Percentiles rank a stretch among this genome's conserved stretches.
Evolutionary conservation across 2,888 invertebrate species (phyloP).

Genomic region (Hypercompe scribonia): DNA sequence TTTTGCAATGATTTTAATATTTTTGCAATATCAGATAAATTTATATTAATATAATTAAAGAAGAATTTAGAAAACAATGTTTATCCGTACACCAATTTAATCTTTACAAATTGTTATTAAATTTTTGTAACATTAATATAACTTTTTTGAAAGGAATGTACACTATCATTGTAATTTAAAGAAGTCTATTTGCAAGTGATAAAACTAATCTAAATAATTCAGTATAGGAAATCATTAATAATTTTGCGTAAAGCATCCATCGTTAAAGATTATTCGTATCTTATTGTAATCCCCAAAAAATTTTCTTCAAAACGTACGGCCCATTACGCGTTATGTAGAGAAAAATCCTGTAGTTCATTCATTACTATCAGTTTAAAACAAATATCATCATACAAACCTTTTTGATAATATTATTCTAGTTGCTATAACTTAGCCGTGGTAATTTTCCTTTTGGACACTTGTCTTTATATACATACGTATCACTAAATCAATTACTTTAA

Average conservation of each 20-base stretch:
- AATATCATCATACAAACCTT: background rate
- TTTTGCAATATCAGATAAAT: constrained; percentile 35
- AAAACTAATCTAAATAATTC: background rate
- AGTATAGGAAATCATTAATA: background rate
- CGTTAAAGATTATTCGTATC: background rate
- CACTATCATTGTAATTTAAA: constrained; percentile 22
- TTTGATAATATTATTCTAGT: too few relatives aligned
- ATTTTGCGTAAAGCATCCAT: background rate
- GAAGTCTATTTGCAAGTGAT: constrained; percentile 34
- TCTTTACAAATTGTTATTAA: constrained; percentile 27
- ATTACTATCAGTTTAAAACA: background rate
- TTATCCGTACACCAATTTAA: constrained; percentile 32
- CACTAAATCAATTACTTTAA: background rate
- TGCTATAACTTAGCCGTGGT: too few relatives aligned
- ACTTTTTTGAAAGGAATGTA: constrained; percentile 40
- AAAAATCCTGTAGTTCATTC: background rate
- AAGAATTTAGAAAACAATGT: constrained; percentile 31
- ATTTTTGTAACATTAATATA: constrained; percentile 37
- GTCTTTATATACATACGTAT: too few relatives aligned
- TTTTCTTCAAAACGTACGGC: too few relatives aligned
- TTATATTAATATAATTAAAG: constrained; percentile 28
- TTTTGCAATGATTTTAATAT: constrained; percentile 4
- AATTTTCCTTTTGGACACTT: too few relatives aligned
- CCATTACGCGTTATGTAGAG: background rate
- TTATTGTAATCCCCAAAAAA: too few relatives aligned